Evolutionary conservation across 2,113 vertebrate genomes (phyloP).

Genomic region (Oriolus oriolus): DNA sequence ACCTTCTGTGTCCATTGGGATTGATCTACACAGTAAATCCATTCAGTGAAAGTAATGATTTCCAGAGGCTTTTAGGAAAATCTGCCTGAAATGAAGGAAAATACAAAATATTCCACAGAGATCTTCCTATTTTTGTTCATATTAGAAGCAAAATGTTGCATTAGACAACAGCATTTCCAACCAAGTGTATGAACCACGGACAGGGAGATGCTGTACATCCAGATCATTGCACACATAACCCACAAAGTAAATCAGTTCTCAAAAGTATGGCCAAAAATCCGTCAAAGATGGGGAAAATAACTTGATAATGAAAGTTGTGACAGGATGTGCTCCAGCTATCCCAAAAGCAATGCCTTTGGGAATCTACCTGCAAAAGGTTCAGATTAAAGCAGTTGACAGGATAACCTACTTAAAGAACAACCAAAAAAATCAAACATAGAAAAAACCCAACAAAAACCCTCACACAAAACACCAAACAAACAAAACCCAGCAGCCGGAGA

Average conservation of each 20-base stretch:
- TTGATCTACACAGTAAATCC: neutral
- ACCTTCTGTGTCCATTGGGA: neutral
- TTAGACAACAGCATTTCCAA: neutral
- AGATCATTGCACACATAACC: neutral
- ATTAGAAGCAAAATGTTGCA: neutral
- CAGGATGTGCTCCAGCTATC: neutral
- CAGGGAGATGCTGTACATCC: neutral
- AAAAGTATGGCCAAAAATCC: neutral
- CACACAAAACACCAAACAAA: neutral
- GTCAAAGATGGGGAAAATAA: neutral
- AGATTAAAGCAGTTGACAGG: neutral
- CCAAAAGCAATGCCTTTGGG: neutral
- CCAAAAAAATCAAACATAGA: neutral
- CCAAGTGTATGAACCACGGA: neutral
- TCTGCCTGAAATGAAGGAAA: neutral
- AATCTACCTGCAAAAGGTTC: neutral
- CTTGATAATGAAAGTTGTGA: neutral
- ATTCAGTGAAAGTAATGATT: neutral
- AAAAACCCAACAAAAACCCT: neutral
- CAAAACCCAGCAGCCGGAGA: neutral
- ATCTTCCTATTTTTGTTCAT: neutral
- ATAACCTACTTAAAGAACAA: neutral
- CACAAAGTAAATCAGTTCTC: neutral
- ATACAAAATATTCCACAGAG: neutral
- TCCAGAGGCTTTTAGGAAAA: neutral